Evolutionary conservation across 2,113 vertebrate species (phyloP), one percentile per base, ranked within the genome.

Genomic region (Melanostigma gelatinosum): DNA sequence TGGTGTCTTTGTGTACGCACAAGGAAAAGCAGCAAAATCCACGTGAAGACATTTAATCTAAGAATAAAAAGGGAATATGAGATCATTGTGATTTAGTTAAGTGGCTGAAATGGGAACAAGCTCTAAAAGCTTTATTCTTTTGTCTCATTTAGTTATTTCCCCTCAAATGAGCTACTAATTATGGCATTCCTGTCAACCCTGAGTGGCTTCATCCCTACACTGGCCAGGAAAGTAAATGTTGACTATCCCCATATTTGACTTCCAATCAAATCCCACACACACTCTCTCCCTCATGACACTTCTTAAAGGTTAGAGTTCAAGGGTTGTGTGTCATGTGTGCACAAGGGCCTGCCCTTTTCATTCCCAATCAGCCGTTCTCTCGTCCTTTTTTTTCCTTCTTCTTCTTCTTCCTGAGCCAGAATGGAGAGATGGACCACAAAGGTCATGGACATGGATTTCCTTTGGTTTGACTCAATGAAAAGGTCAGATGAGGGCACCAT

Each of bases 381-480:
- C 68, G n/a, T 1, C 55, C 2, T 29, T 29, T 29, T 29, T 5
- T 72, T 29, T 27, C 3, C 4, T 52, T 24, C 24, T 64, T 72
- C 62, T 80, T 77, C 81, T 72, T 72, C 58, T 84, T 84, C 76
- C 79, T 27, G 82, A 75, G 90, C 87, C 92, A 89, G 85, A 89
- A 85, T 68, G 83, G 82, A 75, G 83, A 80, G 90, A 91, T 84
- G 87, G 85, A 74, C 80, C 91, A 87, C 89, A 93, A 94, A 94
- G 92, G 92, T 92, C 93, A 93, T 79, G 79, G 82, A 87, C 91
- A 94, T 94, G 92, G 94, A 94, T 94, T 93, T 93, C 83, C 92
- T 92, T 93, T 93, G 86, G 83, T 92, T 87, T 89, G 88, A 93
- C 92, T 94, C 91, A 82, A 93, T 93, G 90, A 94, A 94, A 94